A percentile compares a stretch with the other conserved stretches of the same genome.
Evolutionary conservation across 2,113 vertebrate genomes (phyloP).

Genomic region (Vimba vimba): DNA sequence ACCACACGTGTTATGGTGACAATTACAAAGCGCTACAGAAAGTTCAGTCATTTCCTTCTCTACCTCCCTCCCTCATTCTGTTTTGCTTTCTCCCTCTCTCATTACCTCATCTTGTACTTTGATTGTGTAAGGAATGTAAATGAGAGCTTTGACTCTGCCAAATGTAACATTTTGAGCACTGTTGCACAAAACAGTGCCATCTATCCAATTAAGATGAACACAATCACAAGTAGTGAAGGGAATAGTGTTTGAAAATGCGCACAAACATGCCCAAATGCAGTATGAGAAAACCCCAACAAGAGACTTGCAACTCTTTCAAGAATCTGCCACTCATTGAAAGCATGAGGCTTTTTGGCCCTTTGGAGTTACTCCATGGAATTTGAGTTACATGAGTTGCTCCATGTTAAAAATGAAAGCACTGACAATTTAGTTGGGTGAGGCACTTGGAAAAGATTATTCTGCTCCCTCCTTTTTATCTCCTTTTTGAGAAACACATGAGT

Average conservation of each 20-base stretch:
- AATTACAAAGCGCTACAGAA: conserved; percentile 56
- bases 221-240: conserved; percentile 26
- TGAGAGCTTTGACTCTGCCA: conserved; percentile 53
- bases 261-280: background rate
- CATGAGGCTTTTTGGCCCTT: conserved; percentile 8
- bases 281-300: background rate
- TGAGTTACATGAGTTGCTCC: background rate
- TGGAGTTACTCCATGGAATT: conserved; percentile 9
- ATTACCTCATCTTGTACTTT: conserved; percentile 57
- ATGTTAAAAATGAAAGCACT: background rate
- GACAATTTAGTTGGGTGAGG: background rate
- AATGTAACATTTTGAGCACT: conserved; percentile 38
- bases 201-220: conserved; percentile 45
- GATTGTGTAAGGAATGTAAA: conserved; percentile 59
- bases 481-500: background rate
- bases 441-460: background rate
- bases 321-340: background rate
- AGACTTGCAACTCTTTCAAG: background rate
- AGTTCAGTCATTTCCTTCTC: conserved; percentile 28
- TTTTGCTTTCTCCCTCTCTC: conserved; percentile 60
- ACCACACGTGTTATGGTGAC: conserved; percentile 54
- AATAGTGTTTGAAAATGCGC: background rate
- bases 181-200: conserved; percentile 50
- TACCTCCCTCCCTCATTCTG: conserved; percentile 43
- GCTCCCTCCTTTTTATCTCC: background rate